Percentiles rank a stretch among this genome's conserved stretches.
Conservation (phyloP, 2,113 vertebrate genomes). For the Brachionichthys hirsutus region DNA sequence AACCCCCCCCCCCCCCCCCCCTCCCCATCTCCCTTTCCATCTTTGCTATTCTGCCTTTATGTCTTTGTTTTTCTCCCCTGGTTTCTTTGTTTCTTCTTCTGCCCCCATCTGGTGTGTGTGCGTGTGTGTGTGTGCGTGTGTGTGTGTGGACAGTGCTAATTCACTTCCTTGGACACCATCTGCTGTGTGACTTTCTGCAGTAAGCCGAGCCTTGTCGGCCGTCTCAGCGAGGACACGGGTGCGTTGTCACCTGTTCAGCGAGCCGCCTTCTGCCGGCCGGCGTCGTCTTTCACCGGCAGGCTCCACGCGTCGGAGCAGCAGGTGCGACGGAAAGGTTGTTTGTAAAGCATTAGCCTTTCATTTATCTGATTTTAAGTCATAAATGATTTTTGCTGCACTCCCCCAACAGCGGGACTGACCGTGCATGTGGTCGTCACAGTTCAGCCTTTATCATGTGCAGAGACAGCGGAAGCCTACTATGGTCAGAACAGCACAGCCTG, state of each 20-base stretch:
- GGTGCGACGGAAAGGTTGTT: conserved; percentile 38
- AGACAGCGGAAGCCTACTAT: too few relatives aligned
- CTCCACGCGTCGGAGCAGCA: conserved; percentile 3
- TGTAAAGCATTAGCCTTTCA: conserved; percentile 46
- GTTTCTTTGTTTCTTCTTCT: conserved; percentile 64
- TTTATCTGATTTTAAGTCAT: conserved; percentile 50
- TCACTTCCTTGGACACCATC: conserved; percentile 75
- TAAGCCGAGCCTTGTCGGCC: conserved; percentile 62
- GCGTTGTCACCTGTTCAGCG: conserved; percentile 69
- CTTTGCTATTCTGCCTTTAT: conserved; percentile 41
- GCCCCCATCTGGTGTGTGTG: conserved; percentile 64
- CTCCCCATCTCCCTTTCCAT: neutral
- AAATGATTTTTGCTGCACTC: conserved; percentile 16
- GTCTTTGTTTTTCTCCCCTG: conserved; percentile 55
- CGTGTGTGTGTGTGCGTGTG: conserved; percentile 42
- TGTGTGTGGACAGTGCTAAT: conserved; percentile 63
- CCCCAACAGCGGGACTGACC: too few relatives aligned
- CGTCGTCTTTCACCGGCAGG: conserved; percentile 58
- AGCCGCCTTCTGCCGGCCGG: conserved; percentile 57
- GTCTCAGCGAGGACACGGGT: conserved; percentile 34
- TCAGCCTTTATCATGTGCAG: too few relatives aligned
- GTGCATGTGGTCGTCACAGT: too few relatives aligned
- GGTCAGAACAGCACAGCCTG: too few relatives aligned
- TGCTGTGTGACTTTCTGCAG: conserved; percentile 71
- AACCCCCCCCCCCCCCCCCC: neutral